Evolutionary conservation across 2,113 vertebrate species (phyloP).

Genomic region (Cisticola juncidis): DNA sequence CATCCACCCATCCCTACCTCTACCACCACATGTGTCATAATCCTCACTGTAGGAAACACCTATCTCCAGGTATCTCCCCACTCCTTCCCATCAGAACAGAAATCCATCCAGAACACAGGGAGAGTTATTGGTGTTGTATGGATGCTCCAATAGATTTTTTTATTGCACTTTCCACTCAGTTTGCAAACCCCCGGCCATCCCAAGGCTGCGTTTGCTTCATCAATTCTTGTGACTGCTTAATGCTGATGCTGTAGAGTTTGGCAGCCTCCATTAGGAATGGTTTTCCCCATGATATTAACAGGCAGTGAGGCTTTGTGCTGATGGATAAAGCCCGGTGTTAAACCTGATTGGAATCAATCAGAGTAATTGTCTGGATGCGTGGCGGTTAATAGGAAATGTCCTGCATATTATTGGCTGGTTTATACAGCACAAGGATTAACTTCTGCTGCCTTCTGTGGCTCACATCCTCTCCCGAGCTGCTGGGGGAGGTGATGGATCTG

Average conservation of each 20-base stretch:
- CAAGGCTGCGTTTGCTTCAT: not conserved
- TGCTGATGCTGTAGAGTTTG: not conserved
- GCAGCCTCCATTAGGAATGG: conserved; percentile 29
- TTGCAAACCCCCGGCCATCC: not conserved
- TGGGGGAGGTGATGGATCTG: not conserved
- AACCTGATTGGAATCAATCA: conserved; percentile 60
- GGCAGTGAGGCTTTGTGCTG: conserved; percentile 25
- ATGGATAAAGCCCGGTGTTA: conserved; percentile 41
- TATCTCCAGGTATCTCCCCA: not conserved
- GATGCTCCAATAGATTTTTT: not conserved
- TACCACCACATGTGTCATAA: rapidly evolving
- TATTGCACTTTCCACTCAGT: not conserved
- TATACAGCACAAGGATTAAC: not conserved
- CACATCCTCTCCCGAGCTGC: not conserved
- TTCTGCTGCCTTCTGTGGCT: not conserved
- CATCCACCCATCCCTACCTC: not conserved
- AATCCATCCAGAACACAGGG: not conserved
- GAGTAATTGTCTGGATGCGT: conserved; percentile 38
- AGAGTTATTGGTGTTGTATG: not conserved
- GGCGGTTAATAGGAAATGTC: conserved; percentile 48
- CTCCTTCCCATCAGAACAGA: not conserved
- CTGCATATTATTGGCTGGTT: conserved; percentile 42
- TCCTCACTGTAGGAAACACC: not conserved
- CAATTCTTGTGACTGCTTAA: conserved; percentile 41
- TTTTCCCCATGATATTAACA: not conserved